These are phyloP conservation scores for Rhabdornis inornatus DNA, from an alignment of 2,113 vertebrate genomes.

Conservation along the genomic window DNA sequence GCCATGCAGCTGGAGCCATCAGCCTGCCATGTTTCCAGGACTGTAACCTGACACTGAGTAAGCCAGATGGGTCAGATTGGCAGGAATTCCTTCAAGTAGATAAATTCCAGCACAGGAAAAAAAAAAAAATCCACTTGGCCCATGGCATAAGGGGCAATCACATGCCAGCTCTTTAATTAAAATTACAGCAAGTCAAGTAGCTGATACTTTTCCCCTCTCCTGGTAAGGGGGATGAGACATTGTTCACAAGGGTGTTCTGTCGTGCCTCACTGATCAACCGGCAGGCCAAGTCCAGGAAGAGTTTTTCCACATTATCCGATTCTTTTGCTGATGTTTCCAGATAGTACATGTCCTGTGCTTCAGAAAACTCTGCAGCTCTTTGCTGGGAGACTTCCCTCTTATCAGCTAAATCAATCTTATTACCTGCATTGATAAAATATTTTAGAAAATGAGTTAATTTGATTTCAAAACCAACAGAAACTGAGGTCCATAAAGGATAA, in stretches of 20 bases:
- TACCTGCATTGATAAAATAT: slow-evolving; percentile 77
- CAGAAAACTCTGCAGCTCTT: slow-evolving; percentile 93
- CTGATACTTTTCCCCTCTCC: slow-evolving; percentile 97
- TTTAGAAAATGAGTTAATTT: slow-evolving; percentile 29
- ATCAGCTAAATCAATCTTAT: slow-evolving; percentile 96
- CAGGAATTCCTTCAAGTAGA: slow-evolving; percentile 41
- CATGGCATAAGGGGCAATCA: background rate
- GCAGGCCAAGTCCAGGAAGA: slow-evolving; percentile 96
- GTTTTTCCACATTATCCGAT: slow-evolving; percentile 98
- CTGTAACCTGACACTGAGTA: background rate
- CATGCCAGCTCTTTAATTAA: slow-evolving; percentile 78
- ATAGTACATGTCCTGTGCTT: slow-evolving; percentile 95
- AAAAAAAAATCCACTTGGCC: background rate
- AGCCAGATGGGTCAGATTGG: slow-evolving; percentile 49
- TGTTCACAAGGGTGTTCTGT: slow-evolving; percentile 96
- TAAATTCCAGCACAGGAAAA: slow-evolving; percentile 10
- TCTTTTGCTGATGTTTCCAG: slow-evolving; percentile 98
- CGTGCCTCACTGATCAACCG: slow-evolving; percentile 93
- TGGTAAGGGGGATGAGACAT: slow-evolving; percentile 89
- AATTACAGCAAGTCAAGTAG: slow-evolving; percentile 98
- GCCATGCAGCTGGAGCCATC: slow-evolving; percentile 45
- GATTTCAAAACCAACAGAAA: background rate
- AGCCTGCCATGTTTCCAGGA: slow-evolving; percentile 64
- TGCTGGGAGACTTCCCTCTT: slow-evolving; percentile 93
- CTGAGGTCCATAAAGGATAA: background rate